Conservation (phyloP, 2,797 vertebrate species). For the Pangasius djambal region DNA sequence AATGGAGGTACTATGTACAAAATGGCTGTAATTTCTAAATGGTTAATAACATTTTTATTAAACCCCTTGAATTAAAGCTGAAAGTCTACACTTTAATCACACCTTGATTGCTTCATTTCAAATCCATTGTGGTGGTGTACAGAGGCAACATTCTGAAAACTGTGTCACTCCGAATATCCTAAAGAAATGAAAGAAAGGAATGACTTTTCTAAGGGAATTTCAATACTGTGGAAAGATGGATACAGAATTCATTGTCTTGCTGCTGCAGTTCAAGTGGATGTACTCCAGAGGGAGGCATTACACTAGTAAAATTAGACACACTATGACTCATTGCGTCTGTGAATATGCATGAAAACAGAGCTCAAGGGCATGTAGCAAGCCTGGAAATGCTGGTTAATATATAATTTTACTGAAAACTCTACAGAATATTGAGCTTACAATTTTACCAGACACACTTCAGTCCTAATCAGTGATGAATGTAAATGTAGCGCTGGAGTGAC, state of each 20-base stretch:
- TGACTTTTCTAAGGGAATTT: too few species aligned
- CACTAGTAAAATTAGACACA: background rate
- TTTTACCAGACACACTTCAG: background rate
- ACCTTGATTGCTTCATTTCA: too few species aligned
- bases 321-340: background rate
- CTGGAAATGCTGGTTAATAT: background rate
- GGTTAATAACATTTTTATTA: too few species aligned
- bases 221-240: background rate
- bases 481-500: background rate
- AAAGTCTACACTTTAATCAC: too few species aligned
- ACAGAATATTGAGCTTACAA: background rate
- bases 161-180: background rate
- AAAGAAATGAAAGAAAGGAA: background rate
- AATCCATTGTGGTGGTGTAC: too few species aligned
- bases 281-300: conserved; percentile 14
- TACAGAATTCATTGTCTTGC: background rate
- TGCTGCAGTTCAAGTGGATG: background rate
- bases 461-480: background rate
- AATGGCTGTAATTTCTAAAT: too few species aligned
- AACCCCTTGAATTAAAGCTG: too few species aligned
- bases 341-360: background rate
- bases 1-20: too few species aligned
- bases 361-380: background rate
- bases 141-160: too few species aligned
- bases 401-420: background rate